Percentiles rank a stretch among this genome's conserved stretches.
Evolutionary conservation across 2,113 vertebrate genomes (phyloP).

Genomic region (Polyodon spathula): DNA sequence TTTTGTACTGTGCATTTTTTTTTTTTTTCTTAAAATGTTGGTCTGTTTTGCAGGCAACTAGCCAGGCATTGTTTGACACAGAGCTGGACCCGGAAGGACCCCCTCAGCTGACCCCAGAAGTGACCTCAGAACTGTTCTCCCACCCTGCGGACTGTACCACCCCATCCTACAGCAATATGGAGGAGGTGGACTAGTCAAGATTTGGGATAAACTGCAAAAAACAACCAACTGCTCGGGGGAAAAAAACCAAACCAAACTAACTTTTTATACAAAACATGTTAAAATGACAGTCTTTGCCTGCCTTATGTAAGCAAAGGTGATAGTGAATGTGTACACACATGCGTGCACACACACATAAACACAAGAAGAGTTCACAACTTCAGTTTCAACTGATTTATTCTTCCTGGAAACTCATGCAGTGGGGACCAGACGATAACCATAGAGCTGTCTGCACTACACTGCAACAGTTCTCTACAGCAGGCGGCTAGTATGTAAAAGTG

Average conservation of each 20-base stretch:
- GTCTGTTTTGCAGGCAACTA: slow-evolving; percentile 87
- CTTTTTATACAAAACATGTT: slow-evolving; percentile 21
- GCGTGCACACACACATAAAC: slow-evolving; percentile 14
- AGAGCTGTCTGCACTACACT: not conserved
- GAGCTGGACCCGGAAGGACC: slow-evolving; percentile 74
- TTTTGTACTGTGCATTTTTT: slow-evolving; percentile 1
- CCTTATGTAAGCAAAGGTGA: slow-evolving; percentile 15
- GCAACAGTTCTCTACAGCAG: slow-evolving; percentile 8
- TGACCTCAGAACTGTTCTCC: slow-evolving; percentile 65
- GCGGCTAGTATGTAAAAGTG: too few relatives aligned
- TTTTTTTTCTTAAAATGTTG: slow-evolving; percentile 40
- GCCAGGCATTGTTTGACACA: slow-evolving; percentile 65
- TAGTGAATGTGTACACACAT: too few relatives aligned
- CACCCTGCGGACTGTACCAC: slow-evolving; percentile 65
- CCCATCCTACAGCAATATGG: slow-evolving; percentile 94
- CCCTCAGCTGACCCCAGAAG: slow-evolving; percentile 64
- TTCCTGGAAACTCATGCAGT: not conserved
- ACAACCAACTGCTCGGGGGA: too few relatives aligned
- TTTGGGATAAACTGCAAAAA: too few relatives aligned
- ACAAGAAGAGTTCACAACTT: too few relatives aligned
- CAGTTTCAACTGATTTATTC: too few relatives aligned
- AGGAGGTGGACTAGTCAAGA: slow-evolving; percentile 80
- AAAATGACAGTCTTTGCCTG: slow-evolving; percentile 27
- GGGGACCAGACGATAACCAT: not conserved
- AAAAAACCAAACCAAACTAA: slow-evolving; percentile 21